Evolutionary conservation across 2,888 invertebrate genomes (phyloP).

Genomic region (Rotaria sp.): DNA sequence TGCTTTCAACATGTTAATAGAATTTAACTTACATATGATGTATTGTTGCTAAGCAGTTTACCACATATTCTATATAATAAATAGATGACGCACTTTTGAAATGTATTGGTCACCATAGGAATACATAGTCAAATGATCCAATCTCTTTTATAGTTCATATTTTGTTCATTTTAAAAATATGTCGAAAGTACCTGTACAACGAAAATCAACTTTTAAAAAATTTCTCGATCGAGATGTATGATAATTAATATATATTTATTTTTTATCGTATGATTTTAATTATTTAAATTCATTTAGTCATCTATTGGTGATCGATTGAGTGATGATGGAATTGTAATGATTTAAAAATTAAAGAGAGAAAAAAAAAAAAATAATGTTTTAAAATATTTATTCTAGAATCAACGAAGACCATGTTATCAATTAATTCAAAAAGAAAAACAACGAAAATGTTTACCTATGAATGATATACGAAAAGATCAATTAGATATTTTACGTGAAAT

Average conservation of each 20-base stretch:
- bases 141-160: not conserved
- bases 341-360: not conserved
- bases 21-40: not conserved
- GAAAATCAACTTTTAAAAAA: not conserved
- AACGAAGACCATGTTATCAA: not conserved
- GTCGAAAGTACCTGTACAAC: not conserved
- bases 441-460: not conserved
- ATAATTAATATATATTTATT: not conserved
- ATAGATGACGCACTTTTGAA: not conserved
- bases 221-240: not conserved
- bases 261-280: not conserved
- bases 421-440: not conserved
- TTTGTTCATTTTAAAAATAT: not conserved
- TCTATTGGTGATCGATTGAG: not conserved
- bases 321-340: not conserved
- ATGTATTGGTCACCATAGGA: not conserved
- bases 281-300: not conserved
- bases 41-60: not conserved
- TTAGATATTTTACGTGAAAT: not conserved
- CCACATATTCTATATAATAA: not conserved
- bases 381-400: not conserved
- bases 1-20: constrained; percentile 37
- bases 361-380: no score
- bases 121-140: not conserved
- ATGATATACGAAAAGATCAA: not conserved